Evolutionary conservation across 2,888 invertebrate species (phyloP).

Genomic region (Agrochola circellaris): DNA sequence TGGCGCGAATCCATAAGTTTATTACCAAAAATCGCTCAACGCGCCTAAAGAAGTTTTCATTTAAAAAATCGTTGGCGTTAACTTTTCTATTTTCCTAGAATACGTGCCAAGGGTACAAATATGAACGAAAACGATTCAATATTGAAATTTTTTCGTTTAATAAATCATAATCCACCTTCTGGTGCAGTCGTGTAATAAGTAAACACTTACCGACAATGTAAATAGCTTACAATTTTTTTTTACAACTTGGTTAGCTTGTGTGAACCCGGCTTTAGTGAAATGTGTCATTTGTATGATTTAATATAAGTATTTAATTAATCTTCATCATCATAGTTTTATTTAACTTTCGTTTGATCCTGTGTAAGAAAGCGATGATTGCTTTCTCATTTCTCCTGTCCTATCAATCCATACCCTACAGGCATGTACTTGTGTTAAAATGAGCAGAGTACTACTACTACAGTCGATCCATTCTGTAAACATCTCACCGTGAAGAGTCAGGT

Average conservation of each 20-base stretch:
- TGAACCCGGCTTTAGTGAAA: background rate
- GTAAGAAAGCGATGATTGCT: background rate
- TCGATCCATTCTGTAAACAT: too few species aligned
- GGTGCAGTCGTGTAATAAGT: too few species aligned
- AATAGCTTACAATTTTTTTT: background rate
- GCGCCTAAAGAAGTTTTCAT: background rate
- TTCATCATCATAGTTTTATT: conserved; percentile 12
- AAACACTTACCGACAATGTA: background rate
- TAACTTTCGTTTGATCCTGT: background rate
- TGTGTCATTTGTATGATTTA: background rate
- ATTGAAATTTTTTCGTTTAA: background rate
- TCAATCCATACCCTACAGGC: too few species aligned
- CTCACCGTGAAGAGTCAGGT: too few species aligned
- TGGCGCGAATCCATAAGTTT: too few species aligned
- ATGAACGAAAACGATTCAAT: background rate
- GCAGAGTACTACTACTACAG: too few species aligned
- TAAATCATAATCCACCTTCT: background rate
- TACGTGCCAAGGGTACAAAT: background rate
- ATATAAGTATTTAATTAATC: background rate
- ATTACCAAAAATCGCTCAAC: too few species aligned
- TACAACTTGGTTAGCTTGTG: background rate
- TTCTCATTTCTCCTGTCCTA: background rate
- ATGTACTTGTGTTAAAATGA: background rate
- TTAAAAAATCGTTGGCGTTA: background rate
- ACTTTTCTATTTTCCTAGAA: background rate